Evolutionary conservation across 2,797 vertebrate species (phyloP).

Genomic region (Characodon lateralis): DNA sequence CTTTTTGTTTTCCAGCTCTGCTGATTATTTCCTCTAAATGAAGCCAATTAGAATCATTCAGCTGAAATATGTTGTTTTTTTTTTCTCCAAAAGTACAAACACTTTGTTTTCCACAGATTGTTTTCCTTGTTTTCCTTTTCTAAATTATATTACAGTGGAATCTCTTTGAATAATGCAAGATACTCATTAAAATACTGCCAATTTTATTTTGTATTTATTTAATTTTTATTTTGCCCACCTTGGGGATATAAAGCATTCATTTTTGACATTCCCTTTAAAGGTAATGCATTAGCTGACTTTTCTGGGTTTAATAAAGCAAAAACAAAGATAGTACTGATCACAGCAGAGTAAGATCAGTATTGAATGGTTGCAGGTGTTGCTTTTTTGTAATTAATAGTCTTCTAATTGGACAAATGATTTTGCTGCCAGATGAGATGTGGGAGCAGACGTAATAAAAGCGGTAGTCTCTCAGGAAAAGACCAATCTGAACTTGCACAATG

Average conservation of each 20-base stretch:
- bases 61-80: not conserved
- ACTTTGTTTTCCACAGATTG: not conserved
- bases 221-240: not conserved
- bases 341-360: conserved; percentile 43
- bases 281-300: conserved; percentile 28
- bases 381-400: conserved; percentile 76
- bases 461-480: conserved; percentile 63
- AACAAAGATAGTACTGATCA: conserved; percentile 23
- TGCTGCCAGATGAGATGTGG: conserved; percentile 69
- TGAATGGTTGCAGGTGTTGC: conserved; percentile 78
- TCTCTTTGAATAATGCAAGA: conserved; percentile 17
- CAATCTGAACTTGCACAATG: conserved; percentile 52
- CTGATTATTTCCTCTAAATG: not conserved
- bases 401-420: conserved; percentile 80
- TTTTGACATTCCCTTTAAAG: conserved; percentile 10
- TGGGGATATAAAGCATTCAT: not conserved
- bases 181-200: not conserved
- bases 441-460: conserved; percentile 60
- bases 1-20: not conserved
- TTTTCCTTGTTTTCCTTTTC: conserved; percentile 23
- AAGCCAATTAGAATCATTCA: not conserved
- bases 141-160: conserved; percentile 14
- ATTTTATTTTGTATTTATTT: not conserved
- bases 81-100: not conserved
- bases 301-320: conserved; percentile 53